Percentiles rank a stretch among this genome's conserved stretches.
Evolutionary conservation across 2,113 vertebrate genomes (phyloP).

Genomic region (Emydura subglobosa): DNA sequence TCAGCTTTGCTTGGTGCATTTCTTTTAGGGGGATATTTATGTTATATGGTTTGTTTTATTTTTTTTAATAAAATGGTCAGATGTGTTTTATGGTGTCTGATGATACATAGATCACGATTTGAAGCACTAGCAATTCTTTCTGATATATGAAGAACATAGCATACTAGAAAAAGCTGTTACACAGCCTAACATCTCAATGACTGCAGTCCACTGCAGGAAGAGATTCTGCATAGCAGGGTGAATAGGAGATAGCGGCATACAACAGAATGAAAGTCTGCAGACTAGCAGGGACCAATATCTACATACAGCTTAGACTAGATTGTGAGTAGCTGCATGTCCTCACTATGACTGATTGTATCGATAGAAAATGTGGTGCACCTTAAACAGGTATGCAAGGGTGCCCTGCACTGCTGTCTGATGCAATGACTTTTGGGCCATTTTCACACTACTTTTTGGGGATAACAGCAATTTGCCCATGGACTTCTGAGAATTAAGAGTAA

Average conservation of each 20-base stretch:
- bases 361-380: too few relatives aligned
- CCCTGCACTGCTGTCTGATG: too few relatives aligned
- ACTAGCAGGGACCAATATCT: not conserved
- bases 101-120: not conserved
- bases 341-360: too few relatives aligned
- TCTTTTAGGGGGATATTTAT: not conserved
- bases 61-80: not conserved
- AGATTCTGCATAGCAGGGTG: not conserved
- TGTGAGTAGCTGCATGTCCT: not conserved
- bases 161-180: not conserved
- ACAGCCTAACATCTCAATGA: not conserved
- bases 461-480: too few relatives aligned
- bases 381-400: too few relatives aligned
- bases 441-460: too few relatives aligned
- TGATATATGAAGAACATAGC: not conserved
- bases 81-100: not conserved
- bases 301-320: not conserved
- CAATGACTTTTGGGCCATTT: too few relatives aligned
- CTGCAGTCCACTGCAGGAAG: not conserved
- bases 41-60: not conserved
- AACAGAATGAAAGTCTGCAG: not conserved
- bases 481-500: too few relatives aligned
- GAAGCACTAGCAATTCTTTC: not conserved
- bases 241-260: not conserved
- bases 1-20: not conserved